A percentile compares a stretch with the other conserved stretches of the same genome.
Evolutionary conservation across 1,140 invertebrate genomes (phyloP).

Genomic region (Achatina immaculata): DNA sequence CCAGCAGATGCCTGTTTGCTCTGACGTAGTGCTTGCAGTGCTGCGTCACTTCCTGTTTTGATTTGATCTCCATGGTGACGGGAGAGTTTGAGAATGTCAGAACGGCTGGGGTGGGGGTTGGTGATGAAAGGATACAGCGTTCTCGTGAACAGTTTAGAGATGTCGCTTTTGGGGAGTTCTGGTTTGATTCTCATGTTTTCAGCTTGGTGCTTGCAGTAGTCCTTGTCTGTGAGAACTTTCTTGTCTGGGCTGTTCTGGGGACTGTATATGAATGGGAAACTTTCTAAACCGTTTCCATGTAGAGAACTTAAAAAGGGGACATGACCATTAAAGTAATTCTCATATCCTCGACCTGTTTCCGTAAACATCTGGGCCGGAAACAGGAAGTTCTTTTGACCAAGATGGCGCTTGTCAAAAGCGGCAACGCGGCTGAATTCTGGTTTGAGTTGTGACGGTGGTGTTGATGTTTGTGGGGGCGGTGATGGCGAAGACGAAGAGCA

Average conservation of each 20-base stretch:
- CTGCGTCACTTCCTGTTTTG: not conserved
- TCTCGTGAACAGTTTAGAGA: not conserved
- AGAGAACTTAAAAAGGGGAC: not conserved
- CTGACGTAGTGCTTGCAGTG: not conserved
- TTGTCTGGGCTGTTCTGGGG: not conserved
- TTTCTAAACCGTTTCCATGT: not conserved
- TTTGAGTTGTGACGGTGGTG: not conserved
- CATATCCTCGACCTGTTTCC: not conserved
- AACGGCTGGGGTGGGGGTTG: not conserved
- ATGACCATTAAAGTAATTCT: not conserved
- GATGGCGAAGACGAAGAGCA: conserved; percentile 23
- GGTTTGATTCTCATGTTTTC: not conserved
- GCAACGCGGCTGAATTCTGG: not conserved
- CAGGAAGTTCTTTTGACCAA: conserved; percentile 10
- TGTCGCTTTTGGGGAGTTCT: not conserved
- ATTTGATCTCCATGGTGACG: not conserved
- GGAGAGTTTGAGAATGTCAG: not conserved
- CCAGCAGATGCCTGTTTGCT: not conserved
- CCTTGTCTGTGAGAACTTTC: not conserved
- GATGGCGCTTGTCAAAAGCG: not conserved
- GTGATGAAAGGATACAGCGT: not conserved
- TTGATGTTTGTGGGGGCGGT: conserved; percentile 10
- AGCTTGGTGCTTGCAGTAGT: not conserved
- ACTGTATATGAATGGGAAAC: not conserved
- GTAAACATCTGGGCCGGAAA: not conserved